phyloP scores from a whole-genome alignment of 2,888 invertebrate species.

The Halocaridina rubra region DNA sequence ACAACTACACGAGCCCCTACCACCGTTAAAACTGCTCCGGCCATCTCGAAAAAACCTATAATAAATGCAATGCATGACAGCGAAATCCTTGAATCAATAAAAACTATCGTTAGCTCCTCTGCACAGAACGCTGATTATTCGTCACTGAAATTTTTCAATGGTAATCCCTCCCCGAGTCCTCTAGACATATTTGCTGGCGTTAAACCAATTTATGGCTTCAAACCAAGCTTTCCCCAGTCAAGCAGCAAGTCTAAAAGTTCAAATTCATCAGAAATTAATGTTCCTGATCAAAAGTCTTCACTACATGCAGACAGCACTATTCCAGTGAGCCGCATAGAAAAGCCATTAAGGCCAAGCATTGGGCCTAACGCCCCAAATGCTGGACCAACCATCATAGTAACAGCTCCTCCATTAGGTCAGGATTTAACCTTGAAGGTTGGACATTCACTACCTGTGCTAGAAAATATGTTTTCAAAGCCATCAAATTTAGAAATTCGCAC shows the following conservation, averaged over 20 bases:
- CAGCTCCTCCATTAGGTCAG: not conserved
- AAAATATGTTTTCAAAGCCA: not conserved
- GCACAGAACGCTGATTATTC: not conserved
- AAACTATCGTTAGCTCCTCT: conserved; percentile 24
- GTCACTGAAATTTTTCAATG: conserved; percentile 4
- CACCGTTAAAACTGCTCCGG: not conserved
- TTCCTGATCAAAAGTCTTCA: not conserved
- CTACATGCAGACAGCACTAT: not conserved
- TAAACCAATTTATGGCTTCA: conserved; percentile 6
- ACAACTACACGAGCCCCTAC: not conserved
- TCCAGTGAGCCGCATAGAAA: not conserved
- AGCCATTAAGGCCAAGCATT: not conserved
- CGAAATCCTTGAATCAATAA: conserved; percentile 39
- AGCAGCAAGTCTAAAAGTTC: not conserved
- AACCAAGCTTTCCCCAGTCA: not conserved
- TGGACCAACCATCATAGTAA: not conserved
- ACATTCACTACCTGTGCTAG: not conserved
- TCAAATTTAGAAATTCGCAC: not conserved
- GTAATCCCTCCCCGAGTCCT: conserved; percentile 4
- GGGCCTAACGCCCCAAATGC: not conserved
- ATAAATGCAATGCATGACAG: not conserved
- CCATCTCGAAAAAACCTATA: not conserved
- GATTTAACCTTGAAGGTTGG: conserved; percentile 23
- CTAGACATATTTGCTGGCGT: conserved; percentile 28
- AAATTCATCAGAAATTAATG: not conserved